Conservation (phyloP, 2,888 invertebrate genomes). For the Ceriagrion tenellum region DNA sequence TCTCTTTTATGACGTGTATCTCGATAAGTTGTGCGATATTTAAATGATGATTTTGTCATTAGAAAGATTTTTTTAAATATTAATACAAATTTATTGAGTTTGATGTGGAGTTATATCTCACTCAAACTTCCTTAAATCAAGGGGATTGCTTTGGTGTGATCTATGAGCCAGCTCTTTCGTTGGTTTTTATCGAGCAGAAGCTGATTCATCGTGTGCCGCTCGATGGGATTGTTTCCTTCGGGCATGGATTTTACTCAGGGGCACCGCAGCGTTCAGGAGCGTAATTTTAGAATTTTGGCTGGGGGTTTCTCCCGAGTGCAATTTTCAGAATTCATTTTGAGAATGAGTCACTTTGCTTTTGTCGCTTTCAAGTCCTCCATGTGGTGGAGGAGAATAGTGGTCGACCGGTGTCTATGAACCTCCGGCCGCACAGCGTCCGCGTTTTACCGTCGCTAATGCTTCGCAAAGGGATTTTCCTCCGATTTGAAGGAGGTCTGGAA, state of each 20-base stretch:
- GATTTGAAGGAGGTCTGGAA: constrained; percentile 61
- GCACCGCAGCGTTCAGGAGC: constrained; percentile 21
- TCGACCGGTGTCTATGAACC: background rate
- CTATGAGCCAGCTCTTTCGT: background rate
- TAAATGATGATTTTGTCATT: too few relatives aligned
- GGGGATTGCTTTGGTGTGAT: background rate
- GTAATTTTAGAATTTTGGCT: constrained; percentile 61
- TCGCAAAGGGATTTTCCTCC: constrained; percentile 61
- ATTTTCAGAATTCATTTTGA: constrained; percentile 7
- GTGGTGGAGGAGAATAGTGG: constrained; percentile 20
- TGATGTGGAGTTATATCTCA: too few relatives aligned
- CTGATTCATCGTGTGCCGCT: background rate
- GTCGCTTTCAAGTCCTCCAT: background rate
- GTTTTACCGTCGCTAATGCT: constrained; percentile 43
- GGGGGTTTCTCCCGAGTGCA: constrained; percentile 43
- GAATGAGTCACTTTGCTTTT: constrained; percentile 5
- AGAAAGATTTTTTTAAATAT: too few relatives aligned
- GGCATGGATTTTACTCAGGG: background rate
- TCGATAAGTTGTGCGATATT: too few relatives aligned
- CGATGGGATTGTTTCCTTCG: background rate
- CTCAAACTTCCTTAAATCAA: too few relatives aligned
- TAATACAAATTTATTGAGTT: too few relatives aligned
- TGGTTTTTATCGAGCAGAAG: background rate
- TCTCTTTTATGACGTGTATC: too few relatives aligned
- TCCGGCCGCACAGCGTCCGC: background rate